phyloP scores from a whole-genome alignment of 2,797 vertebrate species.

The Molossus alvarezi region DNA sequence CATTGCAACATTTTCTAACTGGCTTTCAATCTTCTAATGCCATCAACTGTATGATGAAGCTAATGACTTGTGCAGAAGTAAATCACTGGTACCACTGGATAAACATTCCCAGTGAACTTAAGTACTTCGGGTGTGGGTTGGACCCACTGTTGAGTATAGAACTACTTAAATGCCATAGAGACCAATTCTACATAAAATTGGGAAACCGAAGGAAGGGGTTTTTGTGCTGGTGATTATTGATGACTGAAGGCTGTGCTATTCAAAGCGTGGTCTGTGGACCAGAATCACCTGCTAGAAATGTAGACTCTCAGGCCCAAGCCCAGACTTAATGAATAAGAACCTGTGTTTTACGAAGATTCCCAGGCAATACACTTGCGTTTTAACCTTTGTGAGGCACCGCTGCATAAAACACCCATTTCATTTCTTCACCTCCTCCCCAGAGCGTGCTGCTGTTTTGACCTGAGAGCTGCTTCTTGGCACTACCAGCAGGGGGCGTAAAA shows the following conservation, averaged over 20 bases:
- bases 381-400: neutral
- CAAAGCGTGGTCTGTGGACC: neutral
- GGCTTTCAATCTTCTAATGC: neutral
- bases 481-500: conserved; percentile 83
- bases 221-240: neutral
- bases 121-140: neutral
- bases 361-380: neutral
- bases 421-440: neutral
- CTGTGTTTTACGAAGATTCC: neutral
- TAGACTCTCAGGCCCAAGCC: neutral
- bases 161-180: neutral
- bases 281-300: neutral
- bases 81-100: neutral
- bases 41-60: neutral
- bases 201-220: neutral
- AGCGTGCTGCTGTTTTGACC: conserved; percentile 16
- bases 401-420: neutral
- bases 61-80: neutral
- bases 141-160: neutral
- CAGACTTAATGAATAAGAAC: neutral
- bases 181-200: neutral
- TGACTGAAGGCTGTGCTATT: neutral
- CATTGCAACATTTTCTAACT: neutral
- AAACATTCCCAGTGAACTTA: neutral
- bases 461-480: conserved; percentile 41